phyloP scores from a whole-genome alignment of 1,140 invertebrate genomes.

The Hydropsyche tenuis region DNA sequence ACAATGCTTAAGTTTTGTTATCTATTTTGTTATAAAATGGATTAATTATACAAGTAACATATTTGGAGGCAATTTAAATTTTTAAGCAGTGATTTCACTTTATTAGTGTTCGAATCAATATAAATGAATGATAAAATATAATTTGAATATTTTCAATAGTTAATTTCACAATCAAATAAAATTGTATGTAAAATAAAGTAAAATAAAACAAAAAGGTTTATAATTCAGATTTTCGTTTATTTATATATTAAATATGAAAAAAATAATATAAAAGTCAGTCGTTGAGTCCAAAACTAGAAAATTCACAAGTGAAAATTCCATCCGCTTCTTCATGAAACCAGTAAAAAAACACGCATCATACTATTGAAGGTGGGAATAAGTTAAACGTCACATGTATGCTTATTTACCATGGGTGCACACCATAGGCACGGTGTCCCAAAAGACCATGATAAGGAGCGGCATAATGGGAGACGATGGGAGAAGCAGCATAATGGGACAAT shows the following conservation, averaged over 20 bases:
- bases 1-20: no score
- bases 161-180: no score
- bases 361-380: no score
- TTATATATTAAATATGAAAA: slow-evolving; percentile 12
- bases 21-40: no score
- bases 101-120: no score
- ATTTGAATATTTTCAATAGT: no score
- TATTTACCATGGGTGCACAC: slow-evolving; percentile 45
- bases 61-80: no score
- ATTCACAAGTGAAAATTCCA: slow-evolving; percentile 25
- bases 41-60: no score
- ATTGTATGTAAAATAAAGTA: not conserved
- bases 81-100: no score
- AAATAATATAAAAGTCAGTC: slow-evolving; percentile 38
- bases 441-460: slow-evolving; percentile 25
- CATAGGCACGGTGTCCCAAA: slow-evolving; percentile 36
- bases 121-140: no score
- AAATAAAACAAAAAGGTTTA: slow-evolving; percentile 3
- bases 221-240: not conserved
- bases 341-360: no score
- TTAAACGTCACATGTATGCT: not conserved
- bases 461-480: slow-evolving; percentile 38
- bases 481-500: slow-evolving; percentile 38
- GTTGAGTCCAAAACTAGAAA: slow-evolving; percentile 37
- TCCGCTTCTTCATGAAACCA: slow-evolving; percentile 19